Base-by-base conservation (phyloP, 92 coral and sea anemone species). In the Paramuricea clavata region DNA sequence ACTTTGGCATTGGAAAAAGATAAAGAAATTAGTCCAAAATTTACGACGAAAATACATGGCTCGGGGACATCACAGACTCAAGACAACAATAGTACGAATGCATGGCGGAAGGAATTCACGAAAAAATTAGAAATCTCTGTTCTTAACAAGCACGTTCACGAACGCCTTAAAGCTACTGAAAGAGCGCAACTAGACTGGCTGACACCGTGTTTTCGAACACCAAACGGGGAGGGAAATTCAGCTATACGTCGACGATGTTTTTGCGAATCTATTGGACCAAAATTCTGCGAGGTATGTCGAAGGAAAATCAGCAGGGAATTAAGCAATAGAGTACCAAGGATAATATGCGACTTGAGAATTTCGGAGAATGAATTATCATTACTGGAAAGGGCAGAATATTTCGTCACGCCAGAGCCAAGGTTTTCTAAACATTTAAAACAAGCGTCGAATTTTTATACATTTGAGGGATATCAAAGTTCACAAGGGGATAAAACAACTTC, bases 261-360 rank as follows among this genome's bases (percentile, higher is more conserved):
- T 61, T 79, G 84, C 47, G 72, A 59, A 30, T 79, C 84, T 1
- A 34, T 79, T 79, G 84, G 72, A 12, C 84, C 31, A 13, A 79
- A 61, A 79, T 79, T 79, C 36, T 79, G 84, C 57, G 84, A 67
- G 26, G 54, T 79, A 2, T 79, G 84, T 61, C 84, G 84, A 22
- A 54, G 35, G 13, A 41, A 79, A 7, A 16, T 79, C 22, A 19
- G n/a, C 12, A 79, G 59, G 35, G 73, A 36, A 10, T 27, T 79
- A 47, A 79, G 57, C 36, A 36, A 57, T 43, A 41, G 67, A 11
- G 19, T 79, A 27, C 82, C 82, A 35, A 32, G 82, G 68, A 54
- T 73, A 44, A 23, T 73, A 42, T 49, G 28, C 31, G 57, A 73
- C 25, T 2, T 73, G 33, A 73, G 30, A 25, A 42, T 2, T 11